Evolutionary conservation across 1,140 invertebrate genomes (phyloP).

Genomic region (Calephelis virginiensis): DNA sequence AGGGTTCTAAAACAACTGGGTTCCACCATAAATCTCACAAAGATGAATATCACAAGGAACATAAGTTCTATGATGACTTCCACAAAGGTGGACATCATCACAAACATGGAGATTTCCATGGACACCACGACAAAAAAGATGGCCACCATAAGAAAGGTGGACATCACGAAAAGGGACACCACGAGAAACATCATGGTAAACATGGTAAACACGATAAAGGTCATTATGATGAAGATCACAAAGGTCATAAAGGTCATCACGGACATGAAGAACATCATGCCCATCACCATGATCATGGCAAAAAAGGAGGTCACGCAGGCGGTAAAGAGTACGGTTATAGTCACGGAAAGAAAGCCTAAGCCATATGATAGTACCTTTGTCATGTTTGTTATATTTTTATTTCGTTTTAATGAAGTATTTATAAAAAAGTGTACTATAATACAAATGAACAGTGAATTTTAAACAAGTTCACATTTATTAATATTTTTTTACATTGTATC

Average conservation of each 20-base stretch:
- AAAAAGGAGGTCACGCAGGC: slow-evolving; percentile 82
- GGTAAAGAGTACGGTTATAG: slow-evolving; percentile 83
- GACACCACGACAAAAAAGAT: slow-evolving; percentile 84
- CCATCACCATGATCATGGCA: slow-evolving; percentile 83
- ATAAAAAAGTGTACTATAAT: too few species aligned
- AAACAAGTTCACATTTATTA: slow-evolving; percentile 3
- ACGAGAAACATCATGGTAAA: slow-evolving; percentile 86
- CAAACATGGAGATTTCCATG: slow-evolving; percentile 84
- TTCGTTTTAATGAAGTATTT: slow-evolving; percentile 18
- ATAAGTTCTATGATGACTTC: slow-evolving; percentile 90
- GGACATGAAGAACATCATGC: slow-evolving; percentile 83
- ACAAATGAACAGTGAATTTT: neutral
- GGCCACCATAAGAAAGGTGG: slow-evolving; percentile 86
- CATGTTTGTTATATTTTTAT: slow-evolving; percentile 26
- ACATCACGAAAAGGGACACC: slow-evolving; percentile 83
- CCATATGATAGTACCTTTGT: slow-evolving; percentile 23
- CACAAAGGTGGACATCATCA: slow-evolving; percentile 87
- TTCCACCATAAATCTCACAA: slow-evolving; percentile 90
- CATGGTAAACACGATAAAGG: slow-evolving; percentile 86
- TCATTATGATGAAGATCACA: slow-evolving; percentile 81
- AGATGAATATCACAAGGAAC: slow-evolving; percentile 90
- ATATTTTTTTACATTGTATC: too few species aligned
- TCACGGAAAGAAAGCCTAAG: slow-evolving; percentile 72
- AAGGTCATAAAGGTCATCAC: slow-evolving; percentile 81
- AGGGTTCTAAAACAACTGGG: slow-evolving; percentile 85